Evolutionary conservation across 1,140 invertebrate genomes (phyloP).

Genomic region (Trichogramma pretiosum): DNA sequence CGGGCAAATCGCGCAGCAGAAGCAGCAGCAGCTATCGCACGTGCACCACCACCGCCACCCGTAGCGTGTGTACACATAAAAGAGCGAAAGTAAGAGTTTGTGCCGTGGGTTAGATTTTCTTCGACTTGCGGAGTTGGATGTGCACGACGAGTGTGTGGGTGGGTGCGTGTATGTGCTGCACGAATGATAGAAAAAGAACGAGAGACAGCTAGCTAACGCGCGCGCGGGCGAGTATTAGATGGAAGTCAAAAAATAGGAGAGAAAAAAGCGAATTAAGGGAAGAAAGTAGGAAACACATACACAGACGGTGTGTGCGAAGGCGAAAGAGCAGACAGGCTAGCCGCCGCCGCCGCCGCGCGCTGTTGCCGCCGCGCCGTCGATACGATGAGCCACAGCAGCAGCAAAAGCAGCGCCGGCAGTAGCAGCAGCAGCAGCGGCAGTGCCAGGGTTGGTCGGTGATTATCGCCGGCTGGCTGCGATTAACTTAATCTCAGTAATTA

Average conservation of each 20-base stretch:
- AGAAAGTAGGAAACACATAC: too few relatives aligned
- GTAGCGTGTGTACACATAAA: neutral
- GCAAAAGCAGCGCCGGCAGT: slow-evolving; percentile 1
- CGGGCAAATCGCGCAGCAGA: too few relatives aligned
- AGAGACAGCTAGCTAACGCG: neutral
- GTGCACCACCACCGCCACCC: too few relatives aligned
- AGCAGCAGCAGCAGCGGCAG: slow-evolving; percentile 9
- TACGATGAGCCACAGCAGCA: too few relatives aligned
- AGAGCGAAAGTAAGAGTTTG: slow-evolving; percentile 2
- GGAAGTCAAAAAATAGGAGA: neutral
- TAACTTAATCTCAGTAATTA: slow-evolving; percentile 45
- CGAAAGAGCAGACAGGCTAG: too few relatives aligned
- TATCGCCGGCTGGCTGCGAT: slow-evolving; percentile 39
- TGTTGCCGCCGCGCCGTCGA: too few relatives aligned
- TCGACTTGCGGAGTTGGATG: neutral
- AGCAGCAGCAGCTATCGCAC: too few relatives aligned
- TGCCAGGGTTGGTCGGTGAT: slow-evolving; percentile 28
- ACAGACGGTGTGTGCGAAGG: too few relatives aligned
- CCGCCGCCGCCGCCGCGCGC: too few relatives aligned
- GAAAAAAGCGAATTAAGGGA: neutral
- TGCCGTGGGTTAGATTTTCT: slow-evolving; percentile 1
- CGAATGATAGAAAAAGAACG: neutral
- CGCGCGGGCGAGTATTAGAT: neutral
- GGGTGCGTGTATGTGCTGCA: neutral
- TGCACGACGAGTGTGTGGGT: neutral